Evolutionary conservation across 53 echinoderm and acorn worm genomes (phyloP).

Genomic region (Pentamera pediparva): DNA sequence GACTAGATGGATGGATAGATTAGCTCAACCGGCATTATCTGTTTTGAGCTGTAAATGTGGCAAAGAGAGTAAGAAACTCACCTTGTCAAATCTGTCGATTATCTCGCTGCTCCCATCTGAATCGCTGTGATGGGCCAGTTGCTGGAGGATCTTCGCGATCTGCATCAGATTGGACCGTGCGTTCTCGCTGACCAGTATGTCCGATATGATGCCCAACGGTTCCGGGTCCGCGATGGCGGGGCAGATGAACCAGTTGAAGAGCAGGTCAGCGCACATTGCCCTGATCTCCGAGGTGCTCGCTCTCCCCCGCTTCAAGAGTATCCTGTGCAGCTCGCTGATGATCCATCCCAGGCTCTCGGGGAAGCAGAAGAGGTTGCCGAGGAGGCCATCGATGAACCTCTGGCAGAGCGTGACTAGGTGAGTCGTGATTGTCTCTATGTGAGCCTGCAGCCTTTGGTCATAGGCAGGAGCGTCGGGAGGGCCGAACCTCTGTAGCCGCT

Average conservation of each 20-base stretch:
- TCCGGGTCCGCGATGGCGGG: conserved; percentile 92
- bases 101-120: conserved; percentile 41
- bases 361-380: conserved; percentile 84
- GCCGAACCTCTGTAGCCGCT: conserved; percentile 66
- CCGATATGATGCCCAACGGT: conserved; percentile 85
- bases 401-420: conserved; percentile 78
- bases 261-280: conserved; percentile 88
- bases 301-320: conserved; percentile 61
- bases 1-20: neutral
- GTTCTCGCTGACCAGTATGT: conserved; percentile 86
- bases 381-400: conserved; percentile 71
- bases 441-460: conserved; percentile 61
- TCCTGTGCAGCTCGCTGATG: conserved; percentile 86
- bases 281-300: conserved; percentile 57
- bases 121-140: conserved; percentile 51
- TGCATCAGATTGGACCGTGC: conserved; percentile 96
- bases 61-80: conserved; percentile 16
- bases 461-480: conserved; percentile 55
- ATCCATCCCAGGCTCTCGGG: conserved; percentile 94
- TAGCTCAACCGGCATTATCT: neutral
- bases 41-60: neutral
- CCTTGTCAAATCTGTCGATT: conserved; percentile 75
- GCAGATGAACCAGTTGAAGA: conserved; percentile 82
- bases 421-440: conserved; percentile 57
- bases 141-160: conserved; percentile 88